phyloP scores from a whole-genome alignment of 2,888 invertebrate species.

The Trachelus stipa region DNA sequence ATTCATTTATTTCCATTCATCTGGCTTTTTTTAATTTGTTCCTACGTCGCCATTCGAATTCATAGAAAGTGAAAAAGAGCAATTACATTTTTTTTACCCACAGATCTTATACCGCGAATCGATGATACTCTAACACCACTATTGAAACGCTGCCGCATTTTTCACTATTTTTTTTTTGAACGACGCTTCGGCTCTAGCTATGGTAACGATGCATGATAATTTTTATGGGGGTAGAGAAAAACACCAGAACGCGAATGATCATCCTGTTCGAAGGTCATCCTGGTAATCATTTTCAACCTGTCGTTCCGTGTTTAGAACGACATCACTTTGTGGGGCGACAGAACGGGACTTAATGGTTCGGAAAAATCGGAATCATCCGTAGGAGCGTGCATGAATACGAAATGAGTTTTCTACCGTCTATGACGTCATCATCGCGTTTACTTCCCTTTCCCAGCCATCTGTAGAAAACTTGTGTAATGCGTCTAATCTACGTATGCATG shows the following conservation, averaged over 20 bases:
- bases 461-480: conserved; percentile 11
- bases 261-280: conserved; percentile 38
- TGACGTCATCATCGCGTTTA: conserved; percentile 47
- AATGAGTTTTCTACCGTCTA: conserved; percentile 55
- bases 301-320: conserved; percentile 55
- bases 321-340: conserved; percentile 55
- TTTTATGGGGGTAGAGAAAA: background rate
- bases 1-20: background rate
- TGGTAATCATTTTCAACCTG: conserved; percentile 57
- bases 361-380: conserved; percentile 64
- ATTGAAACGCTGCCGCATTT: background rate
- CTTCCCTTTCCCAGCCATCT: conserved; percentile 33
- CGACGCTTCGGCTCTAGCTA: background rate
- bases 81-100: background rate
- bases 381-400: conserved; percentile 59
- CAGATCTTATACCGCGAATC: background rate
- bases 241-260: background rate
- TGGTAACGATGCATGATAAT: background rate
- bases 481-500: background rate
- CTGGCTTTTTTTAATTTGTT: background rate
- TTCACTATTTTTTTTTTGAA: background rate
- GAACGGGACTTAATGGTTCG: conserved; percentile 60
- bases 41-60: background rate
- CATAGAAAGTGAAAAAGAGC: background rate
- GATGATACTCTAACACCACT: background rate